phyloP scores from a whole-genome alignment of 2,113 vertebrate species.

The Elgaria multicarinata region DNA sequence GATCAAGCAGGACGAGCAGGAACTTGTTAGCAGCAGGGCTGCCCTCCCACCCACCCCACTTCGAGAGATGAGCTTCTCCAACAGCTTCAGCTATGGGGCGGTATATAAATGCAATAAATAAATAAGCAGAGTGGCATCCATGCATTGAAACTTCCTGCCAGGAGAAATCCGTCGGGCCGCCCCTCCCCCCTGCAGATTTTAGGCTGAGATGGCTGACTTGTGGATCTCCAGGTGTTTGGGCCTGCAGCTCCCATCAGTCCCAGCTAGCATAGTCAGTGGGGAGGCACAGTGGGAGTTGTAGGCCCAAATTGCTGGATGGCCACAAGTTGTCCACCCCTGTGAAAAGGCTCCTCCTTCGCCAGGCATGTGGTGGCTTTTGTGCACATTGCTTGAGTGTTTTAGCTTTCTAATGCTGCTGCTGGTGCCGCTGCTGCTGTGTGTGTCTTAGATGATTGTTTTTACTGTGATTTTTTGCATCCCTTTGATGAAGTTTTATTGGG shows the following conservation, averaged over 20 bases:
- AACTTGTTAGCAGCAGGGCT: background rate
- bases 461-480: background rate
- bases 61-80: background rate
- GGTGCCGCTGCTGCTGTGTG: too few relatives aligned
- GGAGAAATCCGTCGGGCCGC: background rate
- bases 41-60: background rate
- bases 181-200: background rate
- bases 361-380: background rate
- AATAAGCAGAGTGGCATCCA: too few relatives aligned
- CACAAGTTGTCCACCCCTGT: too few relatives aligned
- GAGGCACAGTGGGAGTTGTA: too few relatives aligned
- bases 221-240: too few relatives aligned
- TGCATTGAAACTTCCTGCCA: background rate
- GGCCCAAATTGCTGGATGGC: too few relatives aligned
- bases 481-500: background rate
- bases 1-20: background rate
- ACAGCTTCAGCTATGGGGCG: too few relatives aligned
- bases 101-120: too few relatives aligned
- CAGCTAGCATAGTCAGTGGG: too few relatives aligned
- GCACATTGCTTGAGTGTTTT: background rate
- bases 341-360: background rate
- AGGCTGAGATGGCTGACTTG: background rate
- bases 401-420: background rate
- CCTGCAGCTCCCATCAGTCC: too few relatives aligned
- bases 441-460: background rate